Conservation (phyloP, 2,888 invertebrate genomes). For the Pediacus dermestoides region DNA sequence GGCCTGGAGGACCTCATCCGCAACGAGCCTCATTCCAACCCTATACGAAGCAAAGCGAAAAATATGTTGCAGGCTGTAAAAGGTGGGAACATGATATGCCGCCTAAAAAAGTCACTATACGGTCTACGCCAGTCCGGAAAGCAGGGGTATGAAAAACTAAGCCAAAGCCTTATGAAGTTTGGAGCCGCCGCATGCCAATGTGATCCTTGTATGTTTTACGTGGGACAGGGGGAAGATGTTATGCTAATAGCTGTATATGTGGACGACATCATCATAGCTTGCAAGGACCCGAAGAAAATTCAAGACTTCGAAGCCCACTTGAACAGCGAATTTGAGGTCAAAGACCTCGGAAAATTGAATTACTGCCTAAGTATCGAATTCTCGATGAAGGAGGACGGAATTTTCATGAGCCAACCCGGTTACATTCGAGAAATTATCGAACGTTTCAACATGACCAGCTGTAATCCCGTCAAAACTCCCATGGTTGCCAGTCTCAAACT, state of each 20-base stretch:
- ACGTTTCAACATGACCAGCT: background rate
- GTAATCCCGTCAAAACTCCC: background rate
- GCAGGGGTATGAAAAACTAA: constrained; percentile 20
- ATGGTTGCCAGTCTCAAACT: background rate
- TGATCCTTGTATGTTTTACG: constrained; percentile 9
- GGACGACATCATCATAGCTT: background rate
- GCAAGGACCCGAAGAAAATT: background rate
- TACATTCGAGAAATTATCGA: background rate
- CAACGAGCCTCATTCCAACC: too few species aligned
- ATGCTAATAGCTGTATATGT: too few species aligned
- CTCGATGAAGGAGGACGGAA: background rate
- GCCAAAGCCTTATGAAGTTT: constrained; percentile 1
- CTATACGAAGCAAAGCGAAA: too few species aligned
- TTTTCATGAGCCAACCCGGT: background rate
- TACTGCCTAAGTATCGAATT: constrained; percentile 1
- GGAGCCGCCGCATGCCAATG: background rate
- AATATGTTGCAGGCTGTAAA: too few species aligned
- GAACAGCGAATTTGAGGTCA: background rate
- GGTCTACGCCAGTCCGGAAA: constrained; percentile 29
- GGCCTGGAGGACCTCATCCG: constrained; percentile 1
- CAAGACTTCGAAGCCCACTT: background rate
- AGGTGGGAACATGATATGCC: too few species aligned
- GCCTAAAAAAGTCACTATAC: constrained; percentile 29
- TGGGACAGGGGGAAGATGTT: background rate
- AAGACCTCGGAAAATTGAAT: background rate